Evolutionary conservation across 2,113 vertebrate genomes (phyloP).

Genomic region (Bubalus kerabau): DNA sequence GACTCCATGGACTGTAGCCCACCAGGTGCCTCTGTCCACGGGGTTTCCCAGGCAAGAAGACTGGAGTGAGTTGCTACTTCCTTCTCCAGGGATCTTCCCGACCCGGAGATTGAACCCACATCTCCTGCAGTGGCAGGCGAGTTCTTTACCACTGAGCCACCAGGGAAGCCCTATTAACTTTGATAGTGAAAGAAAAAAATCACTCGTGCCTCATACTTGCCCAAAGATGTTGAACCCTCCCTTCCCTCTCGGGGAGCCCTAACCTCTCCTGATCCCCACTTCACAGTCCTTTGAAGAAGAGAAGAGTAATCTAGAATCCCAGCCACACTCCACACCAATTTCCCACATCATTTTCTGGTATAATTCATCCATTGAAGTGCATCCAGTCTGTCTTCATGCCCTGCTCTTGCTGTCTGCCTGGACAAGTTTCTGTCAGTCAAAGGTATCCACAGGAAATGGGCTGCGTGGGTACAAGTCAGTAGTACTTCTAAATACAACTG

Average conservation of each 20-base stretch:
- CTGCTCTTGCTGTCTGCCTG: neutral
- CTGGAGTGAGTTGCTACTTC: neutral
- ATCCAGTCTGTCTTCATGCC: neutral
- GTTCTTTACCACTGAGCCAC: neutral
- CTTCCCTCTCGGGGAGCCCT: neutral
- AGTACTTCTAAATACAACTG: neutral
- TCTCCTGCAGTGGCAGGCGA: neutral
- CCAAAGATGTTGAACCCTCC: neutral
- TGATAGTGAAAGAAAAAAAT: neutral
- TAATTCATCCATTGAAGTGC: neutral
- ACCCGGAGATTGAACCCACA: neutral
- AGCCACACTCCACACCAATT: neutral
- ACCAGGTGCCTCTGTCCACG: neutral
- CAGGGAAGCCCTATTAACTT: neutral
- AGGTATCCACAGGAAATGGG: neutral
- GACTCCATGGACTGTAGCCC: neutral
- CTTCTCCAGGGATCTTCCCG: neutral
- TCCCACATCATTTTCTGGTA: neutral
- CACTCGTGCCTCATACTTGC: neutral
- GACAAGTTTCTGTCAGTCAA: neutral
- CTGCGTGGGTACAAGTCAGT: rapidly evolving
- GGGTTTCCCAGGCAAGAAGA: neutral
- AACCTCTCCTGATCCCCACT: neutral
- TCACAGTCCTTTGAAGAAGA: neutral
- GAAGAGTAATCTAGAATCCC: neutral